These are phyloP conservation scores for Bilobella aurantiaca DNA, from an alignment of 1,140 invertebrate genomes.

Conservation along the genomic window DNA sequence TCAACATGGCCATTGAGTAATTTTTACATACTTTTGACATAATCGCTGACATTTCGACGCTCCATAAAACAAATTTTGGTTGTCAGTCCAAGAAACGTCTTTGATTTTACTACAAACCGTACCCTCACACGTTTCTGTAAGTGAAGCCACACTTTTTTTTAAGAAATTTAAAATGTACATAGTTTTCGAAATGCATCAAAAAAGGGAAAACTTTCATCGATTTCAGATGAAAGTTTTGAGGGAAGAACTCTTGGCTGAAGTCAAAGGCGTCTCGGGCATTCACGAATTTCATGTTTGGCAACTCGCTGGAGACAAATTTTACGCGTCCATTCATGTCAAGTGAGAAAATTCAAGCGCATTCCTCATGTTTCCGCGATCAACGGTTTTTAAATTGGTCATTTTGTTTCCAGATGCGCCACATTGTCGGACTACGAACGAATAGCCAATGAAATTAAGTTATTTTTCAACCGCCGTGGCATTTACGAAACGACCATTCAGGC, in stretches of 20 bases:
- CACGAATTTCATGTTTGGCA: conserved; percentile 45
- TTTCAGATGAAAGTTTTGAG: conserved; percentile 38
- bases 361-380: neutral
- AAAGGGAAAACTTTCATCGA: too few relatives aligned
- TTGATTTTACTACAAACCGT: conserved; percentile 83
- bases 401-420: conserved; percentile 59
- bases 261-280: conserved; percentile 40
- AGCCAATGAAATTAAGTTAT: conserved; percentile 84
- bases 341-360: conserved; percentile 20
- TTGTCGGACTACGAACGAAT: conserved; percentile 80
- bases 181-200: too few relatives aligned
- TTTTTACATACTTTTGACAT: too few relatives aligned
- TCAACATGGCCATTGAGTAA: conserved; percentile 67
- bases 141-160: neutral
- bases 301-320: conserved; percentile 40
- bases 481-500: conserved; percentile 86
- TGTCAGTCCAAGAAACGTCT: conserved; percentile 62
- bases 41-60: neutral
- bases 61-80: neutral
- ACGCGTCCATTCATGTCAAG: conserved; percentile 42
- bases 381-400: neutral
- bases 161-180: neutral
- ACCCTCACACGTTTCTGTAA: conserved; percentile 64
- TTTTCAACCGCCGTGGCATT: conserved; percentile 87
- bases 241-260: conserved; percentile 35